Percentiles rank a stretch among this genome's conserved stretches.
Evolutionary conservation across 2,888 invertebrate genomes (phyloP).

Genomic region (Colletes collaris): DNA sequence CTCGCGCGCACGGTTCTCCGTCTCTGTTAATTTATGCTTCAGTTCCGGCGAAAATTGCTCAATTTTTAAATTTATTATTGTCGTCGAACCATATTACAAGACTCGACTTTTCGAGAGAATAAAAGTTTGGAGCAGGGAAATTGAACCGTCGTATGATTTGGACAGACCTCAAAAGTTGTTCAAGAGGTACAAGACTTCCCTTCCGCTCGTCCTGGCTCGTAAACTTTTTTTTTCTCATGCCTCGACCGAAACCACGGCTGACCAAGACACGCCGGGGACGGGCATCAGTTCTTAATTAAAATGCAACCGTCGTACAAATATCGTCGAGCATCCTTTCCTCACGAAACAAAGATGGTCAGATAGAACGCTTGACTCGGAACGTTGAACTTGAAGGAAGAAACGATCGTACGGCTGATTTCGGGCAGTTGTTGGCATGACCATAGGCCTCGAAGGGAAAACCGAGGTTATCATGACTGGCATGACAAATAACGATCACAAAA

Average conservation of each 20-base stretch:
- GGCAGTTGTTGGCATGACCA: slow-evolving; percentile 26
- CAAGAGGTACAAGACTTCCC: slow-evolving; percentile 33
- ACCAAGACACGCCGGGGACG: slow-evolving; percentile 39
- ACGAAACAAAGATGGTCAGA: slow-evolving; percentile 45
- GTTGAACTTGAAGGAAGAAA: slow-evolving; percentile 41
- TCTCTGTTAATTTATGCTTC: background rate
- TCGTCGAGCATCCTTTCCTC: slow-evolving; percentile 42
- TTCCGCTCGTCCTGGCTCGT: slow-evolving; percentile 23
- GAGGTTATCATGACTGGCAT: slow-evolving; percentile 55
- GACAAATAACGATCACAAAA: slow-evolving; percentile 52
- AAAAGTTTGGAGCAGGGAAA: slow-evolving; percentile 23
- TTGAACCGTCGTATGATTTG: slow-evolving; percentile 44
- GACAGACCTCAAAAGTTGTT: slow-evolving; percentile 27
- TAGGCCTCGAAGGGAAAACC: slow-evolving; percentile 38
- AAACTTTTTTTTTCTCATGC: slow-evolving; percentile 31
- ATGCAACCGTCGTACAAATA: slow-evolving; percentile 60
- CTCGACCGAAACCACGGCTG: slow-evolving; percentile 9
- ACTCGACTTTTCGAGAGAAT: background rate
- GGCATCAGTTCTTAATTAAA: slow-evolving; percentile 58
- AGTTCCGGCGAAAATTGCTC: background rate
- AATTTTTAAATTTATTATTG: background rate
- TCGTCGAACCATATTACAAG: too few species aligned
- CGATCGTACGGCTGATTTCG: slow-evolving; percentile 50
- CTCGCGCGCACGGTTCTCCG: background rate
- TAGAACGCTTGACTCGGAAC: slow-evolving; percentile 36